phyloP scores from a whole-genome alignment of 2,888 invertebrate genomes.

The Idaea straminata region DNA sequence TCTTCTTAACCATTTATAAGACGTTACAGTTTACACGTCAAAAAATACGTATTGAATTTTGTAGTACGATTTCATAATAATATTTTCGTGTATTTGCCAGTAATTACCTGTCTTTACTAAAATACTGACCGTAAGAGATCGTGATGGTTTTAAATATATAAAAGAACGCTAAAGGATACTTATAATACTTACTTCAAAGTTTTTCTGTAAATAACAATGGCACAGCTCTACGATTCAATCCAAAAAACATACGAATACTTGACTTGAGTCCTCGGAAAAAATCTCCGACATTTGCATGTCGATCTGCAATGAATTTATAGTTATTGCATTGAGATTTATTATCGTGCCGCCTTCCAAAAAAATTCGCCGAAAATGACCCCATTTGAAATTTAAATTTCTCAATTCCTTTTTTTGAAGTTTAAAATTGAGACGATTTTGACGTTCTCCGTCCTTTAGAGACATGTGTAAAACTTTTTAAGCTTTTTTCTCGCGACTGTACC shows the following conservation, averaged over 20 bases:
- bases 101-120: too few relatives aligned
- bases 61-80: too few relatives aligned
- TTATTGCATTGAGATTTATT: conserved; percentile 78
- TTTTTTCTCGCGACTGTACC: conserved; percentile 37
- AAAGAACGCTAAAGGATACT: neutral
- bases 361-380: conserved; percentile 71
- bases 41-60: too few relatives aligned
- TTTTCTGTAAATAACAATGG: conserved; percentile 16
- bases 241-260: conserved; percentile 60
- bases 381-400: conserved; percentile 74
- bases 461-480: conserved; percentile 50
- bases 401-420: conserved; percentile 66
- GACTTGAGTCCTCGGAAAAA: conserved; percentile 62
- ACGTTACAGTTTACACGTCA: too few relatives aligned
- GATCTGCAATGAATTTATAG: conserved; percentile 79
- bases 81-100: too few relatives aligned
- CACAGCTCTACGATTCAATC: conserved; percentile 38
- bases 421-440: conserved; percentile 79
- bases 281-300: conserved; percentile 76
- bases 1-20: too few relatives aligned
- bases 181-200: neutral
- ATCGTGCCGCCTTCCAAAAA: conserved; percentile 66
- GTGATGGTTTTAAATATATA: too few relatives aligned
- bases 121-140: too few relatives aligned
- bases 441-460: conserved; percentile 59